Percentiles rank a stretch among this genome's conserved stretches.
Conservation (phyloP, 2,797 vertebrate genomes). For the Enteromius treurensis region DNA sequence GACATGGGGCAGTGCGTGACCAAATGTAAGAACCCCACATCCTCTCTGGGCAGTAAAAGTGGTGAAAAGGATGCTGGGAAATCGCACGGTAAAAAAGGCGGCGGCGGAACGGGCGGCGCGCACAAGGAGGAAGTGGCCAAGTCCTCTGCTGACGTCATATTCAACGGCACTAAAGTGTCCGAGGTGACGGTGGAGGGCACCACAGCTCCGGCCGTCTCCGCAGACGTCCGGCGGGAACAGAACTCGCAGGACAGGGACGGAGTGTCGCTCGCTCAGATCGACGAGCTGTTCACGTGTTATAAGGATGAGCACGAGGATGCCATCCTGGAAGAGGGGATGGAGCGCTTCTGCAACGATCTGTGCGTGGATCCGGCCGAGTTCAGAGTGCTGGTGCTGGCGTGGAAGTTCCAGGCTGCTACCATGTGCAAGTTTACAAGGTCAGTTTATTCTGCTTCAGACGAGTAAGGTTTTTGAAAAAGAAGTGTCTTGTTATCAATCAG, state of each 20-base stretch:
- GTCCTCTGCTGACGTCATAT: constrained; percentile 85
- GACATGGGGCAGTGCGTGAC: constrained; percentile 99
- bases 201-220: constrained; percentile 70
- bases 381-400: constrained; percentile 94
- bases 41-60: constrained; percentile 98
- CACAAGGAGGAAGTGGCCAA: constrained; percentile 91
- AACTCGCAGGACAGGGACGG: constrained; percentile 77
- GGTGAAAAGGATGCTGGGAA: constrained; percentile 94
- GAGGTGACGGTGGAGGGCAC: constrained; percentile 84
- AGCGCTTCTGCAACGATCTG: constrained; percentile 94
- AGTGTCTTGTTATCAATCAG: too few species aligned
- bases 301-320: constrained; percentile 95
- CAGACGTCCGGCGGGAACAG: constrained; percentile 82
- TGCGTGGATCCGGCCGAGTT: constrained; percentile 98
- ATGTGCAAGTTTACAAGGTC: constrained; percentile 99
- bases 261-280: constrained; percentile 85
- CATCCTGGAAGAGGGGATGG: constrained; percentile 98
- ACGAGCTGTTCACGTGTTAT: constrained; percentile 91
- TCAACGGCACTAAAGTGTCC: constrained; percentile 92
- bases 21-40: constrained; percentile 99
- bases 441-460: constrained; percentile 46
- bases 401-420: constrained; percentile 99
- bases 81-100: constrained; percentile 87
- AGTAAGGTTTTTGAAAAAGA: too few species aligned
- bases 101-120: constrained; percentile 70